Conservation (phyloP, 2,888 invertebrate species). For the Trachelus troglodyta region DNA sequence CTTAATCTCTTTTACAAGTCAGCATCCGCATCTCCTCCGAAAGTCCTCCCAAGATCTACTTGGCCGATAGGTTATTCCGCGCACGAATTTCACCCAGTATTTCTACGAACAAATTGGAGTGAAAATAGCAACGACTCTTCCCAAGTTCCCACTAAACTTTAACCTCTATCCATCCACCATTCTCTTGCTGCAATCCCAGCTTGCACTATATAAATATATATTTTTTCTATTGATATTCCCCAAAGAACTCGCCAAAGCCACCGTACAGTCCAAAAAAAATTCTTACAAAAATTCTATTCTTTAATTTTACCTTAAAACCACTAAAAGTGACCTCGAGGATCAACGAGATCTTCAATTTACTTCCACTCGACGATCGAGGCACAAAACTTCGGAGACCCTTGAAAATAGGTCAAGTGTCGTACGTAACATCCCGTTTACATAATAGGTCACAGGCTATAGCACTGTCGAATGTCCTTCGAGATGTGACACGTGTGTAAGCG, state of each 20-base stretch:
- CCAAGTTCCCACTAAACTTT: constrained; percentile 3
- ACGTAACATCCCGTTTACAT: background rate
- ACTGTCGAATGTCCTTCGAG: background rate
- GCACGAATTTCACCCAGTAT: background rate
- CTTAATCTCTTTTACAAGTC: background rate
- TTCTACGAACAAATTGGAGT: background rate
- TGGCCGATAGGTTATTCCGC: background rate
- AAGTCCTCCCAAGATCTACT: background rate
- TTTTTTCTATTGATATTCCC: background rate
- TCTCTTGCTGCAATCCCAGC: background rate
- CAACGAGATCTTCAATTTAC: background rate
- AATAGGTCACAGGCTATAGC: background rate
- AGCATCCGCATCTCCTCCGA: background rate
- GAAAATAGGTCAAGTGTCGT: background rate
- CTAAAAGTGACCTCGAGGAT: background rate
- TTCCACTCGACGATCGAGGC: background rate
- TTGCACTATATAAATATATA: background rate
- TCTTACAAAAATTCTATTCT: background rate
- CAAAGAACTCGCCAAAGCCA: background rate
- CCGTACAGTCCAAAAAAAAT: background rate
- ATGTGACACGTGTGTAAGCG: background rate
- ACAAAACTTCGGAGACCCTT: background rate
- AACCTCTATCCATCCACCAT: background rate
- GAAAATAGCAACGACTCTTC: background rate
- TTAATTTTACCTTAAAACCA: background rate